Evolutionary conservation across 1,140 invertebrate species (phyloP), one percentile per base, ranked within the genome.

Genomic region (Pseudomyrmex pallidus): DNA sequence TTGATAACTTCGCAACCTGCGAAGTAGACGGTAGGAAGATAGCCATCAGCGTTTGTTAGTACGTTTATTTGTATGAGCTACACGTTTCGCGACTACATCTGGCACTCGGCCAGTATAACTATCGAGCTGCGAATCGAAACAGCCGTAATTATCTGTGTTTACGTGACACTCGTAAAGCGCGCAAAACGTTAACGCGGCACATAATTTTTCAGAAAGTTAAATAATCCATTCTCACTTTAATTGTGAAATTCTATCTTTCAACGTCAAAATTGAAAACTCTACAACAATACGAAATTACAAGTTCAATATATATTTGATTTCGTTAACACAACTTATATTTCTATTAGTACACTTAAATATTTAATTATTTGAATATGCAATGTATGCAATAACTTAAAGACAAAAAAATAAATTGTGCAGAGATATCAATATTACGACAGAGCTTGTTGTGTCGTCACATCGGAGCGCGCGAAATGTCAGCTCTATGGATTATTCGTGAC

Each of bases 91-190:
- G 56, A 59, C 20, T 48, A 50, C 15, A n/a, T 72, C 66, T 80
- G 76, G 76, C 76, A 72, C 20, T 59, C 54, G 12, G 76, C 76
- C 76, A 72, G 12, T 17, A 56, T 80, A 80, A 61, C 76, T 50
- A 72, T 80, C 66, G 46, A 80, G 66, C 66, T 17, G 54, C 54
- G 76, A 80, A 80, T 80, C 68, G 76, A 80, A 80, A 80, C 66
- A 72, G 22, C 56, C 66, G 66, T 57, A 70, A 80, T 80, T 80
- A 80, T 72, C 66, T 50, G 54, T 25, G 54, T 80, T 35, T 80
- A 70, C 66, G 66, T 22, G 54, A 12, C 44, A 22, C 17, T 35
- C 76, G 67, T 59, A 70, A 57, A 50, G 64, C 52, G 35, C 35
- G 66, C 22, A 50, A 59, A 50, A 59, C 52, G 66, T 56, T 68